Conservation (phyloP, 1,140 invertebrate genomes). For the Tribolium castaneum region DNA sequence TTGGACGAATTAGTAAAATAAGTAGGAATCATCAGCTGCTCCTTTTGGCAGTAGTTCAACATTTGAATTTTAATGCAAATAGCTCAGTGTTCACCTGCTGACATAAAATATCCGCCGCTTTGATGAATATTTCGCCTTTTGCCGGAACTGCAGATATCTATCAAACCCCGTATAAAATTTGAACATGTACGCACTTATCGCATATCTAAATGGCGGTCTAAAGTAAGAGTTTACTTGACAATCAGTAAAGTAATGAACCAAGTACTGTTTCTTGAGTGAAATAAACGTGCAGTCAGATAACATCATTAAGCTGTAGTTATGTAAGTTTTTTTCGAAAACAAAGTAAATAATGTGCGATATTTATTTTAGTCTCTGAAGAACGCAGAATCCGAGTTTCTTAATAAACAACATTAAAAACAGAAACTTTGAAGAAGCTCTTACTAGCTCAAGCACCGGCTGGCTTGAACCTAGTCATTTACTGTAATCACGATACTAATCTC, state of each 20-base stretch:
- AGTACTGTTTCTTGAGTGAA: too few species aligned
- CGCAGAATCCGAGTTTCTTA: too few species aligned
- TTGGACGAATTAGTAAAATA: neutral
- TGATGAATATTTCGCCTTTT: neutral
- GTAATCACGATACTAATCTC: neutral
- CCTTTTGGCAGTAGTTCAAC: neutral
- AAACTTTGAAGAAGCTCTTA: neutral
- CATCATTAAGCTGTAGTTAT: too few species aligned
- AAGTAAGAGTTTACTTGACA: neutral
- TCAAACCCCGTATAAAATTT: neutral
- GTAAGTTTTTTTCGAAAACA: too few species aligned
- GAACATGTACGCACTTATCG: neutral
- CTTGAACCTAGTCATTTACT: neutral
- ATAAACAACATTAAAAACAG: neutral
- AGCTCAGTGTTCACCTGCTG: neutral
- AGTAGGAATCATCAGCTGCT: neutral
- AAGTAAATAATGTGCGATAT: too few species aligned
- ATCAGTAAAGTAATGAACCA: neutral
- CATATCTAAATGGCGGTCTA: neutral
- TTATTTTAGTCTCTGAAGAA: too few species aligned
- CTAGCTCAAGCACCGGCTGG: too few species aligned
- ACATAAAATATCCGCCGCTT: neutral
- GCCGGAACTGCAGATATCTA: neutral
- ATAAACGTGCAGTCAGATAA: too few species aligned
- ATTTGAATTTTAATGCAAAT: neutral